Evolutionary conservation across 37 sponge, comb jelly and placozoan species (phyloP).

Genomic region (Ephydatia muelleri): DNA sequence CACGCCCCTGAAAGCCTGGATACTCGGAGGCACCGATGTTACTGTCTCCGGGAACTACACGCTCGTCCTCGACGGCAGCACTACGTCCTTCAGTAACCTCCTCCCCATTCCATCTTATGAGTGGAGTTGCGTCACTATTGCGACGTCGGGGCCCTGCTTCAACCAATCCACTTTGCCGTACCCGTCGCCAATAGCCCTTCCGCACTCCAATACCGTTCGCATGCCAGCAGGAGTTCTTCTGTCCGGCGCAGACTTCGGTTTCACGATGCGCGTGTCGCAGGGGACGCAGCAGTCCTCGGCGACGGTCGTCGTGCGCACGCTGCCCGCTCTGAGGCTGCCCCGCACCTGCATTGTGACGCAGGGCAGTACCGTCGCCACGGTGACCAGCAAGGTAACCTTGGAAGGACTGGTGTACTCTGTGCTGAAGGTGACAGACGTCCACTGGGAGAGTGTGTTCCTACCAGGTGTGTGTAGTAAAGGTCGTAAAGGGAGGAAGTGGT

Average conservation of each 20-base stretch:
- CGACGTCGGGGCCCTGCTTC: constrained; percentile 49
- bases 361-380: background rate
- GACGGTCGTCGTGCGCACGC: constrained; percentile 1
- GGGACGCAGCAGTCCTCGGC: background rate
- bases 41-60: constrained; percentile 11
- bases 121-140: constrained; percentile 41
- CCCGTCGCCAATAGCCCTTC: constrained; percentile 22
- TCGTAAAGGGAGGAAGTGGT: background rate
- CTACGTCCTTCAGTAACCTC: background rate
- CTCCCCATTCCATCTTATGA: constrained; percentile 13
- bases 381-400: constrained; percentile 14
- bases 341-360: constrained; percentile 32
- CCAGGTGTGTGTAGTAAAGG: too few species aligned
- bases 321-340: background rate
- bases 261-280: constrained; percentile 39
- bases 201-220: constrained; percentile 17
- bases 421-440: background rate
- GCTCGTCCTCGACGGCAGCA: constrained; percentile 58
- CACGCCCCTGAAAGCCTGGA: background rate
- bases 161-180: constrained; percentile 23
- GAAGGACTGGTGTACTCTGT: constrained; percentile 57
- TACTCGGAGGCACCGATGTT: constrained; percentile 49
- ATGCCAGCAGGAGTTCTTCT: constrained; percentile 22
- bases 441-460: constrained; percentile 44
- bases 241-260: constrained; percentile 22